These are phyloP conservation scores for Halcyon leucocephala DNA, from an alignment of 2,797 vertebrate genomes.

Conservation along the genomic window DNA sequence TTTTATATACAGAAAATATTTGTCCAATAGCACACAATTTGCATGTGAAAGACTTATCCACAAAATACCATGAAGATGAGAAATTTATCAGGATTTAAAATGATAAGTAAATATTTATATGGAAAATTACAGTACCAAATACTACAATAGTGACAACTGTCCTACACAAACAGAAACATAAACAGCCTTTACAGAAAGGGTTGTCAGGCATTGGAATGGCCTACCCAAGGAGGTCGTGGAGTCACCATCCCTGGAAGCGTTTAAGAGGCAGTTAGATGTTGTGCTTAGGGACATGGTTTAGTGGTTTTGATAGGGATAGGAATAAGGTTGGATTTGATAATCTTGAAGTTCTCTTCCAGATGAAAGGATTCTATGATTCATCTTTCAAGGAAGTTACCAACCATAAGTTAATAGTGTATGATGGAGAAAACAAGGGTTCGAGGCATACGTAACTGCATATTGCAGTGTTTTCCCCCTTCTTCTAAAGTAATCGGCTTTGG, in stretches of 20 bases:
- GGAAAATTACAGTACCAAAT: neutral
- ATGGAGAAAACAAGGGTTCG: neutral
- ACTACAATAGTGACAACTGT: neutral
- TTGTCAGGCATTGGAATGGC: no score
- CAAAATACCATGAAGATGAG: neutral
- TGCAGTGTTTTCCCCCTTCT: neutral
- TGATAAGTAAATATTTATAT: neutral
- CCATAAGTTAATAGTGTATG: neutral
- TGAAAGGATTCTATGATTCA: no score
- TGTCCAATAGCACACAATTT: neutral
- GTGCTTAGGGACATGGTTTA: no score
- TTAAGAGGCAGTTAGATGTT: no score
- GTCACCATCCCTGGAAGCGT: no score
- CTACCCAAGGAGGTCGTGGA: no score
- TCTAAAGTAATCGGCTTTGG: neutral
- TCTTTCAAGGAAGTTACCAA: neutral
- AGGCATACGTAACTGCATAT: neutral
- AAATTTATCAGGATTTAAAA: neutral
- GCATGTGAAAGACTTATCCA: neutral
- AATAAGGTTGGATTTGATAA: no score
- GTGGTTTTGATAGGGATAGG: no score
- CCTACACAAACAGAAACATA: neutral
- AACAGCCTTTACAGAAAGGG: neutral
- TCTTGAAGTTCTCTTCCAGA: no score
- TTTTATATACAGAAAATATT: neutral